Conservation (phyloP, 2,797 vertebrate species). For the Gila robusta region DNA sequence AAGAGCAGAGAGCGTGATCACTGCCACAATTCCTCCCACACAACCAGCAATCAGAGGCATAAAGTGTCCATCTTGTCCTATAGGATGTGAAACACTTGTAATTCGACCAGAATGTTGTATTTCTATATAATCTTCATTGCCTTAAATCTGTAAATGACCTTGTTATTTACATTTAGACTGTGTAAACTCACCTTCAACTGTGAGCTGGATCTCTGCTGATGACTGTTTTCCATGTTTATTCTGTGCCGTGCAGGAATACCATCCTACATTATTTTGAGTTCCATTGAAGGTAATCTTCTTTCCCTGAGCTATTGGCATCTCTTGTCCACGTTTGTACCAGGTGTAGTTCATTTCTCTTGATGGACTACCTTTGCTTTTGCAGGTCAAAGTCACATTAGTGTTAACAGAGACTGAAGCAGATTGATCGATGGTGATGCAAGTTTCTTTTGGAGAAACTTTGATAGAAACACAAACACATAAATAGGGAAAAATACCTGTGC, state of each 20-base stretch:
- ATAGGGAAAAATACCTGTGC: neutral
- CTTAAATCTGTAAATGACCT: neutral
- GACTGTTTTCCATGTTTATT: neutral
- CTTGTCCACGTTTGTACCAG: slow-evolving; percentile 38
- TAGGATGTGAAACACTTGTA: fast-evolving
- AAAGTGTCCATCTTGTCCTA: neutral
- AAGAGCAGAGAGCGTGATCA: neutral
- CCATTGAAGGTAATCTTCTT: slow-evolving; percentile 34
- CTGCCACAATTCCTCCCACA: neutral
- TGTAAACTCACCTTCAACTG: neutral
- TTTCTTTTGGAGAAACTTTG: slow-evolving; percentile 42
- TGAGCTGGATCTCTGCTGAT: slow-evolving; percentile 5
- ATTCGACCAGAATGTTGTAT: neutral
- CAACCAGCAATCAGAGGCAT: neutral
- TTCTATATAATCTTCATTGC: neutral
- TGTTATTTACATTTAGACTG: neutral
- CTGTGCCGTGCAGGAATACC: slow-evolving; percentile 65
- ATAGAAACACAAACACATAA: neutral
- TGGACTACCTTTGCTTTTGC: slow-evolving; percentile 70
- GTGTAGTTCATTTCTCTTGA: slow-evolving; percentile 59
- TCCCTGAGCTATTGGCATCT: neutral
- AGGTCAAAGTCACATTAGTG: slow-evolving; percentile 67
- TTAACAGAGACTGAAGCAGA: slow-evolving; percentile 43
- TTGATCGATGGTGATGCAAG: slow-evolving; percentile 53
- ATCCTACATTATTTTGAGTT: neutral